phyloP scores from a whole-genome alignment of 1,140 invertebrate species.

The Gryon sp. region DNA sequence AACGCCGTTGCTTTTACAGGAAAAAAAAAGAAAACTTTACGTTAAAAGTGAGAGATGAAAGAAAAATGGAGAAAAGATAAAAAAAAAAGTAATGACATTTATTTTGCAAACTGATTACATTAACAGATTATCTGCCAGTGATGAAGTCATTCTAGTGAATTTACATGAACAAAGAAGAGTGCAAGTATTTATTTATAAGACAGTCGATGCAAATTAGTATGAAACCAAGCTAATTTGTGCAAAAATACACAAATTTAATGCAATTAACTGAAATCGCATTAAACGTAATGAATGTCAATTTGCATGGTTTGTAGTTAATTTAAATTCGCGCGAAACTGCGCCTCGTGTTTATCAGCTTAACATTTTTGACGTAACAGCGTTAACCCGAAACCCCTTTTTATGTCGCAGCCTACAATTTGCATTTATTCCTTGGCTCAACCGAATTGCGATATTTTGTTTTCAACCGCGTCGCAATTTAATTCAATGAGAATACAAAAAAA shows the following conservation, averaged over 20 bases:
- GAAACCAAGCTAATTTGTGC: slow-evolving; percentile 4
- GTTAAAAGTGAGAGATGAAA: neutral
- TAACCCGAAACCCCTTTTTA: slow-evolving; percentile 35
- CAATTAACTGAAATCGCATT: slow-evolving; percentile 39
- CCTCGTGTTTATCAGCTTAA: slow-evolving; percentile 29
- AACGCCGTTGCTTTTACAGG: too few relatives aligned
- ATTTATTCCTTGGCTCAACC: slow-evolving; percentile 15
- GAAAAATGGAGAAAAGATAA: neutral
- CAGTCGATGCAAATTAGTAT: slow-evolving; percentile 24
- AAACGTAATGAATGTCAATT: slow-evolving; percentile 50
- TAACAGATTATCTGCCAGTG: slow-evolving; percentile 25
- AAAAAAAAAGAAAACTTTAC: too few relatives aligned
- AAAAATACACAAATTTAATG: slow-evolving; percentile 50
- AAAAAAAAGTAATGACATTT: slow-evolving; percentile 6
- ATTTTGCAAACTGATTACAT: slow-evolving; percentile 9
- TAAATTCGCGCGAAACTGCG: slow-evolving; percentile 17
- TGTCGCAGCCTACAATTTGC: slow-evolving; percentile 27
- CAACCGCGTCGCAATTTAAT: neutral
- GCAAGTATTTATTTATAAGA: slow-evolving; percentile 46
- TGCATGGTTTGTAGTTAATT: slow-evolving; percentile 49
- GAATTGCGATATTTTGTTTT: slow-evolving; percentile 17
- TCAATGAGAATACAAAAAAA: neutral
- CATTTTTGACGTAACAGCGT: slow-evolving; percentile 46
- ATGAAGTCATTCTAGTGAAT: slow-evolving; percentile 25
- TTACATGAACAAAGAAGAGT: slow-evolving; percentile 2